Conservation (phyloP, 2,797 vertebrate genomes). For the Pseudochaenichthys georgianus region DNA sequence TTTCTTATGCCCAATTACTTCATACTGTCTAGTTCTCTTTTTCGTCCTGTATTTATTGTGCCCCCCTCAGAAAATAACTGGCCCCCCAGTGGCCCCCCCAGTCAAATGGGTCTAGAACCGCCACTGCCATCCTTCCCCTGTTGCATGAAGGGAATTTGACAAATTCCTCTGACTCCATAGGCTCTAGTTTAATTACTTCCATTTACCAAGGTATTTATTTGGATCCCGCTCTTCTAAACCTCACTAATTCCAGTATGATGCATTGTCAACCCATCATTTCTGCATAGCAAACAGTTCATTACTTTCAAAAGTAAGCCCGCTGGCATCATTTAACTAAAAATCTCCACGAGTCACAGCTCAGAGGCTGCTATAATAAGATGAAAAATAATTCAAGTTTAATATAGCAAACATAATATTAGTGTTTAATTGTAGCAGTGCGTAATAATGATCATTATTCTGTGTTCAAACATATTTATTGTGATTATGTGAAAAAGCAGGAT, state of each 20-base stretch:
- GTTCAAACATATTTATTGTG: background rate
- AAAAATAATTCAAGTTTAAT: conserved; percentile 3
- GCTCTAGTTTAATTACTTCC: conserved; percentile 76
- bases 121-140: conserved; percentile 29
- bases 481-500: conserved; percentile 1
- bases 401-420: background rate
- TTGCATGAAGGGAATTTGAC: conserved; percentile 62
- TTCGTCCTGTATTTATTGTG: no score
- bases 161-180: conserved; percentile 75
- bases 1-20: no score
- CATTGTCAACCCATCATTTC: conserved; percentile 57
- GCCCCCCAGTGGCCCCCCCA: no score
- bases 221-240: conserved; percentile 62
- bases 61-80: no score
- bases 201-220: conserved; percentile 80
- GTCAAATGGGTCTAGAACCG: no score
- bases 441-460: background rate
- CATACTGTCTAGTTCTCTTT: no score
- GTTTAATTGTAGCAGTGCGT: background rate
- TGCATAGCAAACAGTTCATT: conserved; percentile 14
- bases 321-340: conserved; percentile 20
- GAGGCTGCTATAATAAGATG: conserved; percentile 13
- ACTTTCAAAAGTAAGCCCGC: conserved; percentile 22
- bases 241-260: conserved; percentile 70
- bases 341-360: conserved; percentile 1